Evolutionary conservation across 2,888 invertebrate genomes (phyloP).

Genomic region (Caenorhabditis auriculariae): DNA sequence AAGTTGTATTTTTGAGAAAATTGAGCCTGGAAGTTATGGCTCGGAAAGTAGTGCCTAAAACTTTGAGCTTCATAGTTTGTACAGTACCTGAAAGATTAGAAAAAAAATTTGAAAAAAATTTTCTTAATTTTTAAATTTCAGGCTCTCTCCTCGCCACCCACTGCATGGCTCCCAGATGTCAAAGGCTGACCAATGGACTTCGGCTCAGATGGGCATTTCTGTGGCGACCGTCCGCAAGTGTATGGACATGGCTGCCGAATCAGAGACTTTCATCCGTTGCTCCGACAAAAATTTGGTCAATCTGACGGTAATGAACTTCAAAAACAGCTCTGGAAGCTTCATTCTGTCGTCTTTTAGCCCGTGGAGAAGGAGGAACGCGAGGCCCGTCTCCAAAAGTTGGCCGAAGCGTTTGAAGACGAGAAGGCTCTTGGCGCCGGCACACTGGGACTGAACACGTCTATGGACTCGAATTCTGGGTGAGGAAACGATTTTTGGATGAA

Average conservation of each 20-base stretch:
- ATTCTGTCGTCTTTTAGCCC: conserved; percentile 9
- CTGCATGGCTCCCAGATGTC: conserved; percentile 18
- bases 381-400: conserved; percentile 17
- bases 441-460: conserved; percentile 25
- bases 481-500: too few species aligned
- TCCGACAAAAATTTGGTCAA: conserved; percentile 30
- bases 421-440: conserved; percentile 27
- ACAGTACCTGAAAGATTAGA: too few species aligned
- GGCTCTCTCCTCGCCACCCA: conserved; percentile 22
- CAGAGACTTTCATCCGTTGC: conserved; percentile 26
- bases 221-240: conserved; percentile 28
- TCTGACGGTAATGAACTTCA: conserved; percentile 11
- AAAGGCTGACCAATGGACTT: conserved; percentile 32
- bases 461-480: too few species aligned
- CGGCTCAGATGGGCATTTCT: conserved; percentile 29
- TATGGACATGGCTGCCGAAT: conserved; percentile 24
- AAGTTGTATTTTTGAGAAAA: too few species aligned
- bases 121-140: too few species aligned
- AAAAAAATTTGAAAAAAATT: too few species aligned
- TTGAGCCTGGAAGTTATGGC: too few species aligned
- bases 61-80: too few species aligned
- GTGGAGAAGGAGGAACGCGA: conserved; percentile 21
- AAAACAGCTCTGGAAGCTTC: background rate
- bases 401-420: conserved; percentile 26
- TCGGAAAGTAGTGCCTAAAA: too few species aligned